These are phyloP conservation scores for Eupithecia tripunctaria DNA, from an alignment of 2,888 invertebrate genomes.

Conservation along the genomic window DNA sequence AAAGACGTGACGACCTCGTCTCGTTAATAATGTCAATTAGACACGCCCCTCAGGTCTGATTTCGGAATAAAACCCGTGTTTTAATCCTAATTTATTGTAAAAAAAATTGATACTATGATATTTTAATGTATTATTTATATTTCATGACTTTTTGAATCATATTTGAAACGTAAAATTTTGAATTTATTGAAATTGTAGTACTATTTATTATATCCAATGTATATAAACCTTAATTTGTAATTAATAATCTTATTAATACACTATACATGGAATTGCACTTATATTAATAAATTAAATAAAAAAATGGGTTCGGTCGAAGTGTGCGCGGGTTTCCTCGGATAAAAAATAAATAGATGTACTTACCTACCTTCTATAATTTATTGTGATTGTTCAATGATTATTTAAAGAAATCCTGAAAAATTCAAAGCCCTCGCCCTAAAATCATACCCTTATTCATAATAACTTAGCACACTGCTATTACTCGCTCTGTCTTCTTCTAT, in stretches of 20 bases:
- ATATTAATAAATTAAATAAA: slow-evolving; percentile 6
- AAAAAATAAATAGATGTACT: slow-evolving; percentile 7
- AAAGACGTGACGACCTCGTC: too few species aligned
- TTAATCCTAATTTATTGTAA: slow-evolving; percentile 39
- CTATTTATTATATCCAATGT: slow-evolving; percentile 33
- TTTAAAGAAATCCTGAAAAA: not conserved
- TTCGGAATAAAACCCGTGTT: not conserved
- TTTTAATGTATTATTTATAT: slow-evolving; percentile 4
- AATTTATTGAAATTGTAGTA: slow-evolving; percentile 13
- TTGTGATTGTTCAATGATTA: not conserved
- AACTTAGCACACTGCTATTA: too few species aligned
- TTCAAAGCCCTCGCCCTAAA: too few species aligned
- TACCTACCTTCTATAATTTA: not conserved
- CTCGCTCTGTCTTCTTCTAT: too few species aligned
- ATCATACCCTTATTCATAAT: too few species aligned
- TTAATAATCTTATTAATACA: slow-evolving; percentile 28
- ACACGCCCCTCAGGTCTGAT: not conserved
- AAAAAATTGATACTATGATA: slow-evolving; percentile 49
- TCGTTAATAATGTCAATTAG: too few species aligned
- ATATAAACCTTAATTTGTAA: slow-evolving; percentile 34
- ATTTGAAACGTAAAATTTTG: not conserved
- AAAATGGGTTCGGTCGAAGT: slow-evolving; percentile 17
- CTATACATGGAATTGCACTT: slow-evolving; percentile 40
- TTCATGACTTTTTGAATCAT: slow-evolving; percentile 15
- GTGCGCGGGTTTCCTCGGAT: slow-evolving; percentile 13